These are phyloP conservation scores for Gerris lacustris DNA, from an alignment of 2,888 invertebrate genomes.

Conservation along the genomic window DNA sequence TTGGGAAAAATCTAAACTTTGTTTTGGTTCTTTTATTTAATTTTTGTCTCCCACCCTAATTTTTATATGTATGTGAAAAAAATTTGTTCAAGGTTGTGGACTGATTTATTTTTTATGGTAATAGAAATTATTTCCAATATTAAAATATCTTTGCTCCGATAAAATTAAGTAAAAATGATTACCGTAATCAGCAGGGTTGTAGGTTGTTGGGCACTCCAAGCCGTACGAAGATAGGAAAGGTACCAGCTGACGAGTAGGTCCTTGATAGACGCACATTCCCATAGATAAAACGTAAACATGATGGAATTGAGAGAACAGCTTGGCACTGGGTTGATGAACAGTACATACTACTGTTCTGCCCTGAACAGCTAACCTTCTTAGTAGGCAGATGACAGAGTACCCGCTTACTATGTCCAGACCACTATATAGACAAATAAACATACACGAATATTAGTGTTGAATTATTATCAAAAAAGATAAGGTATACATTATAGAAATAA, in stretches of 20 bases:
- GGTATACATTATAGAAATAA: too few species aligned
- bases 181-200: slow-evolving; percentile 61
- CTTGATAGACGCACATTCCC: slow-evolving; percentile 54
- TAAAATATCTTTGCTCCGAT: too few species aligned
- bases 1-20: too few species aligned
- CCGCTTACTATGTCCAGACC: slow-evolving; percentile 56
- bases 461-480: too few species aligned
- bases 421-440: slow-evolving; percentile 35
- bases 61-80: too few species aligned
- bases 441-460: background rate
- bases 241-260: slow-evolving; percentile 48
- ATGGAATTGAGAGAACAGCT: slow-evolving; percentile 50
- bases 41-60: too few species aligned
- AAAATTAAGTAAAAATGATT: slow-evolving; percentile 29
- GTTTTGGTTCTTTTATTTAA: too few species aligned
- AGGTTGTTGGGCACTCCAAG: slow-evolving; percentile 48
- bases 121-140: too few species aligned
- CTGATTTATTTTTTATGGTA: too few species aligned
- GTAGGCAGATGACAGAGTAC: slow-evolving; percentile 46
- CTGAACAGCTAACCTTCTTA: slow-evolving; percentile 47
- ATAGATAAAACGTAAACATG: slow-evolving; percentile 52
- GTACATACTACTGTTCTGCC: slow-evolving; percentile 58
- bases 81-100: too few species aligned
- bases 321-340: slow-evolving; percentile 57
- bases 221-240: slow-evolving; percentile 46